A percentile compares a stretch with the other conserved stretches of the same genome.
These are phyloP conservation scores for Blera fallax DNA, from an alignment of 2,888 invertebrate genomes.

Conservation along the genomic window DNA sequence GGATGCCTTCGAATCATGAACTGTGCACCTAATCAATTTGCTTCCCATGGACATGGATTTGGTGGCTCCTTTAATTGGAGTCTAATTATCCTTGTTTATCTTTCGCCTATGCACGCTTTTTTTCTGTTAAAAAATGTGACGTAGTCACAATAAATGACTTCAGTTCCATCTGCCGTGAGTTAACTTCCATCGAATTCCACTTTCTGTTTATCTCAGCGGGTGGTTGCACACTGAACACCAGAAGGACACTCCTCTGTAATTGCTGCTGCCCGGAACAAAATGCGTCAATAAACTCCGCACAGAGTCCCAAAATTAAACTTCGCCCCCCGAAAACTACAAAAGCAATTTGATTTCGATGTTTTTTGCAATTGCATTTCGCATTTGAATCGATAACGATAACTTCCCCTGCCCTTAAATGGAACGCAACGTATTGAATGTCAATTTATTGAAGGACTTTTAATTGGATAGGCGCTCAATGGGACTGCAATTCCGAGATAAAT, in stretches of 20 bases:
- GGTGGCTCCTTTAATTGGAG: no score
- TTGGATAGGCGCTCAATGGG: constrained; percentile 10
- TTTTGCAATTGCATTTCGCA: constrained; percentile 10
- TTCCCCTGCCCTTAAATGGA: neutral
- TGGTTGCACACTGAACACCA: neutral
- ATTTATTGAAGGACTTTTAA: constrained; percentile 19
- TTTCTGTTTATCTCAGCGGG: constrained; percentile 2
- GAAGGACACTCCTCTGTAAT: neutral
- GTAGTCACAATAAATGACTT: neutral
- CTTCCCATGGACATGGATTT: no score
- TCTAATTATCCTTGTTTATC: no score
- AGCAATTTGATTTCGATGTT: constrained; percentile 16
- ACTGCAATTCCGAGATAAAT: neutral
- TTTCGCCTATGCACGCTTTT: neutral
- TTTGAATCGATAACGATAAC: constrained; percentile 24
- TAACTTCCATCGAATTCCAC: neutral
- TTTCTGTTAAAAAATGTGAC: neutral
- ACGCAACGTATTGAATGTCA: neutral
- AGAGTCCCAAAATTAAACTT: neutral
- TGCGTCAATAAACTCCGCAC: neutral
- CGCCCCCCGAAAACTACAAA: neutral
- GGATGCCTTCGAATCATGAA: no score
- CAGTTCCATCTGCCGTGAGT: neutral
- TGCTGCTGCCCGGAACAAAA: constrained; percentile 3
- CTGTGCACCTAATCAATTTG: no score